Evolutionary conservation across 2,113 vertebrate species (phyloP).

Genomic region (Petrocephalus microphthalmus): DNA sequence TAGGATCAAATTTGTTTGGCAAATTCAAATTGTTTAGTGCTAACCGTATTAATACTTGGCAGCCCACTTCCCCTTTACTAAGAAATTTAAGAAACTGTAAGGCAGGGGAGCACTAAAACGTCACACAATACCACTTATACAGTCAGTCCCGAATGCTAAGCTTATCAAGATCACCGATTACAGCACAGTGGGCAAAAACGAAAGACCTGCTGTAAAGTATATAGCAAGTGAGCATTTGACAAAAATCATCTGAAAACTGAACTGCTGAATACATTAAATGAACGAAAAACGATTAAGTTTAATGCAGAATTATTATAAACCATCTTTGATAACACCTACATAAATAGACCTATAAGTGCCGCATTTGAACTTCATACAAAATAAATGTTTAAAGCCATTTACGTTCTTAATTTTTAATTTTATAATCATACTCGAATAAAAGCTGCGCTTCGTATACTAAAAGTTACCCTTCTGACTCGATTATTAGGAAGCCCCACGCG

Average conservation of each 20-base stretch:
- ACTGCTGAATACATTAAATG: background rate
- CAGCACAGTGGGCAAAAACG: background rate
- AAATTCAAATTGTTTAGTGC: background rate
- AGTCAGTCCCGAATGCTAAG: background rate
- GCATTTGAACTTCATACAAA: background rate
- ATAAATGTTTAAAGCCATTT: background rate
- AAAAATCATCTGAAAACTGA: background rate
- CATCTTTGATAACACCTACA: background rate
- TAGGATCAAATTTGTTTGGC: background rate
- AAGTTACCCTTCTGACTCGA: background rate
- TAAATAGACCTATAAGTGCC: background rate
- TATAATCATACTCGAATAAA: background rate
- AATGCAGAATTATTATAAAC: background rate
- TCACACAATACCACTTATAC: background rate
- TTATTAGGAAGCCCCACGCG: background rate
- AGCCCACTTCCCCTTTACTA: background rate
- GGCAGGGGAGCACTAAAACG: background rate
- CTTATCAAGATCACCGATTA: background rate
- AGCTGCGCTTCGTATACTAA: background rate
- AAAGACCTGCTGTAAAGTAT: background rate
- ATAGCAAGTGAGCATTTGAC: background rate
- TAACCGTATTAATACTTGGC: background rate
- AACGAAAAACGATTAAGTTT: background rate
- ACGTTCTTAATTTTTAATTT: background rate
- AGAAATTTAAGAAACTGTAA: background rate